Conservation (phyloP, 2,113 vertebrate genomes). For the Tursiops truncatus region DNA sequence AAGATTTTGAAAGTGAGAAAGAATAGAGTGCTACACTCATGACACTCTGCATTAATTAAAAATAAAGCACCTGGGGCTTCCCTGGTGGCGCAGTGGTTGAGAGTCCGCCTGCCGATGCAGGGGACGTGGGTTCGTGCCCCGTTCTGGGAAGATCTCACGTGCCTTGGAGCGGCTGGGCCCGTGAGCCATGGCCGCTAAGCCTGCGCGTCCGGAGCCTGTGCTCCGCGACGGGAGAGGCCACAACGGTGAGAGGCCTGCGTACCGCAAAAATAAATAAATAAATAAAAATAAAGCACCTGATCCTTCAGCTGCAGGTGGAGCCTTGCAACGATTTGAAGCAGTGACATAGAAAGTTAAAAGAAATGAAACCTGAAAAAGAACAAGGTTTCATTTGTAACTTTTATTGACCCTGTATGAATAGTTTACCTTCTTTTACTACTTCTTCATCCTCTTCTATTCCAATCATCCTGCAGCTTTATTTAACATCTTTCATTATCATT, state of each 20-base stretch:
- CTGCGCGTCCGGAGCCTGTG: too few species aligned
- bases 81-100: too few species aligned
- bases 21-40: background rate
- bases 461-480: background rate
- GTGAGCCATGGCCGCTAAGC: too few species aligned
- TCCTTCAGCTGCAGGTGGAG: background rate
- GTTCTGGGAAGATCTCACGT: too few species aligned
- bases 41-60: slow-evolving; percentile 33
- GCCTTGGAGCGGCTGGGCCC: too few species aligned
- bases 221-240: too few species aligned
- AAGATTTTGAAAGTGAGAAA: slow-evolving; percentile 53
- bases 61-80: background rate
- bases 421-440: background rate
- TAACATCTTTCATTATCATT: background rate
- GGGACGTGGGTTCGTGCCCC: too few species aligned
- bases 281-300: slow-evolving; percentile 53
- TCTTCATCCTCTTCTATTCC: background rate
- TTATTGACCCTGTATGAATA: background rate
- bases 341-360: background rate
- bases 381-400: background rate
- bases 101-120: too few species aligned
- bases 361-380: background rate
- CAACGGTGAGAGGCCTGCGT: too few species aligned
- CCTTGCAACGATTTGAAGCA: background rate
- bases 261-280: slow-evolving; percentile 48